Conservation (phyloP, 2,113 vertebrate genomes). For the Malurus alboscapulatus region DNA sequence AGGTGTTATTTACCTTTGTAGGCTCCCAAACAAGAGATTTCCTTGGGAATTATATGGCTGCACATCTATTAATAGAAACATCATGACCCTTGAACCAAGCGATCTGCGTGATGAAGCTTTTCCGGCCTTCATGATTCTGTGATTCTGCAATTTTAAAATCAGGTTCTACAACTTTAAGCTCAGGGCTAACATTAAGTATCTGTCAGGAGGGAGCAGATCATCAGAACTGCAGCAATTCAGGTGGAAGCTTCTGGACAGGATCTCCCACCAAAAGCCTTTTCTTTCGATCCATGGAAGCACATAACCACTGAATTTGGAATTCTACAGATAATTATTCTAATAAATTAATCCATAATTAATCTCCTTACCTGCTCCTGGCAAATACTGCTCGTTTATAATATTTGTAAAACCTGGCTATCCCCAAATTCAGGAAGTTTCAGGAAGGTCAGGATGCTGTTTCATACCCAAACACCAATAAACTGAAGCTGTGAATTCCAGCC, state of each 20-base stretch:
- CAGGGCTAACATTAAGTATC: not conserved
- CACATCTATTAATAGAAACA: not conserved
- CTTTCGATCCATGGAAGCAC: too few species aligned
- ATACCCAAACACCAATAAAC: not conserved
- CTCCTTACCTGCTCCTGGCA: not conserved
- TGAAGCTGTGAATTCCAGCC: not conserved
- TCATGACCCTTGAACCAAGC: not conserved
- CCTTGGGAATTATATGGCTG: rapidly evolving
- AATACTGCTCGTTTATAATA: rapidly evolving
- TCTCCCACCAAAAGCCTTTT: not conserved
- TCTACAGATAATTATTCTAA: not conserved
- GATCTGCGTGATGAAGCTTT: rapidly evolving
- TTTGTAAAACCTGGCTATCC: not conserved
- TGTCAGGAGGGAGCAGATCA: not conserved
- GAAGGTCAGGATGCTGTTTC: not conserved
- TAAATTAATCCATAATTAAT: not conserved
- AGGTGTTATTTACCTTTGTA: not conserved
- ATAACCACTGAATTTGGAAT: not conserved
- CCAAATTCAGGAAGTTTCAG: not conserved
- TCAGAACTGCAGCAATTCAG: not conserved
- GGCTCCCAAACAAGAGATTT: not conserved
- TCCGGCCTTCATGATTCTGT: rapidly evolving
- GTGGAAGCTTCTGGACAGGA: not conserved
- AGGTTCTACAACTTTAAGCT: not conserved
- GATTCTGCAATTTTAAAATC: not conserved